Evolutionary conservation across 2,888 invertebrate species (phyloP).

Genomic region (Mythimna impura): DNA sequence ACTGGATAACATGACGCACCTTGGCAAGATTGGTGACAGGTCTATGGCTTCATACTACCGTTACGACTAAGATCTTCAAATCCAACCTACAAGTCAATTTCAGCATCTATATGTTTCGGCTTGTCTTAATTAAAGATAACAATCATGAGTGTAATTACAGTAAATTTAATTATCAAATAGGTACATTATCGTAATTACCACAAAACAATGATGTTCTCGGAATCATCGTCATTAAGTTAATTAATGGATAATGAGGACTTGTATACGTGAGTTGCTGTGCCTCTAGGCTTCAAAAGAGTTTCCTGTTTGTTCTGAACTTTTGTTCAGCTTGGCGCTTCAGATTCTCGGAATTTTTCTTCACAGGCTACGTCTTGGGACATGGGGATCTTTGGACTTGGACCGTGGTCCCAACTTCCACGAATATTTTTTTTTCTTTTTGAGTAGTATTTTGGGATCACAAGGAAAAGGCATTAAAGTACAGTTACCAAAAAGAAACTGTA

Average conservation of each 20-base stretch:
- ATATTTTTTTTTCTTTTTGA: too few species aligned
- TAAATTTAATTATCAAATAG: conserved; percentile 23
- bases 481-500: too few species aligned
- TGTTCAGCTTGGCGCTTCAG: neutral
- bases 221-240: conserved; percentile 47
- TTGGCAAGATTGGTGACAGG: too few species aligned
- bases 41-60: too few species aligned
- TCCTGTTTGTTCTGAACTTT: neutral
- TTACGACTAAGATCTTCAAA: neutral
- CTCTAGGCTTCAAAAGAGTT: neutral
- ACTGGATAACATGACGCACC: too few species aligned
- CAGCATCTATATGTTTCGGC: neutral
- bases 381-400: too few species aligned
- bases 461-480: too few species aligned
- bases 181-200: conserved; percentile 31
- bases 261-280: conserved; percentile 5
- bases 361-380: too few species aligned
- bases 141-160: conserved; percentile 15
- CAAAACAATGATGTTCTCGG: conserved; percentile 31
- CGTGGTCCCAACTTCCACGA: too few species aligned
- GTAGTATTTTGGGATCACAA: too few species aligned
- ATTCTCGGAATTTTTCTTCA: too few species aligned
- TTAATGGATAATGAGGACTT: conserved; percentile 43
- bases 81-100: neutral
- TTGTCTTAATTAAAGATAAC: conserved; percentile 15